A percentile compares a stretch with the other conserved stretches of the same genome.
phyloP scores from a whole-genome alignment of 2,113 vertebrate genomes.

The Andinoacara biseriatus region DNA sequence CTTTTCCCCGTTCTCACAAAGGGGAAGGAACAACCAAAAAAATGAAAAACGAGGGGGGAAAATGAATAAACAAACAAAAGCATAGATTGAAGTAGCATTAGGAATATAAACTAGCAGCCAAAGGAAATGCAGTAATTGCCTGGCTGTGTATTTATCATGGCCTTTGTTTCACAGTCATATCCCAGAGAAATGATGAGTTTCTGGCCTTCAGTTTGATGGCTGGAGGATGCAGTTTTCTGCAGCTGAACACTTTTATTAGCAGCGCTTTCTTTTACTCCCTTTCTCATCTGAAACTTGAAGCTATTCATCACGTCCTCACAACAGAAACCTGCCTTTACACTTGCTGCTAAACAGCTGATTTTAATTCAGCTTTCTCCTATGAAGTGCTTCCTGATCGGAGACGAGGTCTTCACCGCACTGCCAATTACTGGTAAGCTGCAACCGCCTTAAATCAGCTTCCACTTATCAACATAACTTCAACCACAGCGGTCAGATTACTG shows the following conservation, averaged over 20 bases:
- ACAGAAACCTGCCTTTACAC: conserved; percentile 81
- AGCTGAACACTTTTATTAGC: conserved; percentile 69
- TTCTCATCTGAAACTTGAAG: conserved; percentile 78
- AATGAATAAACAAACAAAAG: conserved; percentile 73
- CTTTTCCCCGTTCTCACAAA: conserved; percentile 75
- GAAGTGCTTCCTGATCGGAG: conserved; percentile 71
- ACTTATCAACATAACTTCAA: conserved; percentile 69
- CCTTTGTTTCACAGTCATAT: conserved; percentile 66
- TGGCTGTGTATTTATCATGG: conserved; percentile 72
- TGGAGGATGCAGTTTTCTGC: conserved; percentile 54
- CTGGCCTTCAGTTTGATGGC: conserved; percentile 50
- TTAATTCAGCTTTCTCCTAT: conserved; percentile 82
- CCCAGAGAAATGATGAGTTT: conserved; percentile 52
- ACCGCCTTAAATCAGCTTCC: conserved; percentile 77
- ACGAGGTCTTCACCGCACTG: conserved; percentile 62
- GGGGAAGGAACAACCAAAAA: conserved; percentile 73
- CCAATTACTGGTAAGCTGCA: conserved; percentile 76
- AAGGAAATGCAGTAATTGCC: conserved; percentile 78
- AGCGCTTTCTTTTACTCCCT: conserved; percentile 47
- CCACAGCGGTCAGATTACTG: conserved; percentile 67
- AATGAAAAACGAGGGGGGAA: conserved; percentile 43
- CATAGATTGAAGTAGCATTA: conserved; percentile 76
- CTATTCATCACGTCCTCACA: conserved; percentile 66
- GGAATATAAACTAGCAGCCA: conserved; percentile 70
- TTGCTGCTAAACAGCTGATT: conserved; percentile 85